Conservation (phyloP, 2,888 invertebrate species). For the Schizotus pectinicornis region DNA sequence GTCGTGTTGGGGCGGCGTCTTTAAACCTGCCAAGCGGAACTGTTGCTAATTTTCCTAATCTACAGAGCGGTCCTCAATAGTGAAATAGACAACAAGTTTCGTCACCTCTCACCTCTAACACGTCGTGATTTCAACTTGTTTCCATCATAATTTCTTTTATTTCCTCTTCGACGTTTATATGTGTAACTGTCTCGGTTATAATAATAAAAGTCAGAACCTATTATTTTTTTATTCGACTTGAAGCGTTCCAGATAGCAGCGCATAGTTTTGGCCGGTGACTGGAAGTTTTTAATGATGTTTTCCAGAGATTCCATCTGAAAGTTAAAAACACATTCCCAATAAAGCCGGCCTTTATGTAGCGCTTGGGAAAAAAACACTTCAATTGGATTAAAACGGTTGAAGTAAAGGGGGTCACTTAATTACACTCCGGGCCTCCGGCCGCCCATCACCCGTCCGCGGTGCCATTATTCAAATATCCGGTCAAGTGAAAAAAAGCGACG, state of each 20-base stretch:
- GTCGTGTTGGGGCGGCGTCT: conserved; percentile 10
- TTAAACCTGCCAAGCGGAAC: conserved; percentile 4
- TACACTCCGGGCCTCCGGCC: background rate
- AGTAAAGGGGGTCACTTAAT: background rate
- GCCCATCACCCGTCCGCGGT: background rate
- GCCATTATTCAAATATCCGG: conserved; percentile 23
- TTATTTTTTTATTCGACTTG: conserved; percentile 5
- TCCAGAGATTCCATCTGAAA: conserved; percentile 1
- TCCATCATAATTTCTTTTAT: no score
- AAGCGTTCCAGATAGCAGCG: conserved; percentile 6
- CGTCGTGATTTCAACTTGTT: no score
- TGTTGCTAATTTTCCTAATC: conserved; percentile 9
- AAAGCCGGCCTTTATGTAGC: background rate
- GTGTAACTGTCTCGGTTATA: no score
- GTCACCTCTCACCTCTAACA: no score
- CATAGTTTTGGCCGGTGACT: background rate
- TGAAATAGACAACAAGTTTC: no score
- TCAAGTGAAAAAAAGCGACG: conserved; percentile 20
- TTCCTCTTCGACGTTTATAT: no score
- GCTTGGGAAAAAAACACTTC: background rate
- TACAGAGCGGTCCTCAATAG: no score
- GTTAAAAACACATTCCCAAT: conserved; percentile 1
- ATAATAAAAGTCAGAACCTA: background rate
- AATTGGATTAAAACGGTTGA: background rate
- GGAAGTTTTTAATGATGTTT: conserved; percentile 16